Conservation (phyloP, 2,797 vertebrate species). For the Chiloscyllium punctatum region DNA sequence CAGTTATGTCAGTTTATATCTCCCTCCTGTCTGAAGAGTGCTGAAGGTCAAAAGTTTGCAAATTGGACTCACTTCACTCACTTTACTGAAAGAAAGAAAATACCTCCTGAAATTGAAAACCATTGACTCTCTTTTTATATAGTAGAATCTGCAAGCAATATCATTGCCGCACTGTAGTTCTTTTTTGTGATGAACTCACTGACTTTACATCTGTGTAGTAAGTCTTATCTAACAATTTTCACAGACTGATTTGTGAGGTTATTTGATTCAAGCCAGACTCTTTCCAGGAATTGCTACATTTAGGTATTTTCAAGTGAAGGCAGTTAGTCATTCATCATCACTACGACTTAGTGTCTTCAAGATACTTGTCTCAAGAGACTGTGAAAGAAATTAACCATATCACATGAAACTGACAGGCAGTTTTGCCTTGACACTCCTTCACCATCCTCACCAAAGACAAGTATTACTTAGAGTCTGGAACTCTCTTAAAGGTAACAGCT, state of each 20-base stretch:
- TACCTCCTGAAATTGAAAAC: neutral
- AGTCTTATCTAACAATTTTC: conserved; percentile 18
- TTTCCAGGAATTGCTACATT: conserved; percentile 25
- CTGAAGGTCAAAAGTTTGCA: neutral
- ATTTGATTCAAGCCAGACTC: conserved; percentile 18
- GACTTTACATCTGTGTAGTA: conserved; percentile 5
- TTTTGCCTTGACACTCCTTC: neutral
- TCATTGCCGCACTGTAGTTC: neutral
- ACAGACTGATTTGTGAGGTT: conserved; percentile 32
- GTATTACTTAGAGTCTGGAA: neutral
- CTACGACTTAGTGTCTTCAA: neutral
- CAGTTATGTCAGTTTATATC: neutral
- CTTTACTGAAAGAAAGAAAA: neutral
- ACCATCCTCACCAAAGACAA: neutral
- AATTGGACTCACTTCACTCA: neutral
- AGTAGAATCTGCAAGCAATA: neutral
- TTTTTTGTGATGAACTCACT: neutral
- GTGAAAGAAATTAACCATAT: conserved; percentile 30
- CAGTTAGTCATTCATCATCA: neutral
- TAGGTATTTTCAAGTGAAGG: conserved; percentile 9
- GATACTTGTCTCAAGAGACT: conserved; percentile 15
- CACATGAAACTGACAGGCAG: neutral
- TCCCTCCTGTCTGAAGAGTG: neutral
- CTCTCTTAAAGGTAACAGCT: neutral
- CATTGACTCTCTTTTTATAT: neutral